Percentiles rank a stretch among this genome's conserved stretches.
phyloP scores from a whole-genome alignment of 1,140 invertebrate genomes.

The Conus ventricosus region DNA sequence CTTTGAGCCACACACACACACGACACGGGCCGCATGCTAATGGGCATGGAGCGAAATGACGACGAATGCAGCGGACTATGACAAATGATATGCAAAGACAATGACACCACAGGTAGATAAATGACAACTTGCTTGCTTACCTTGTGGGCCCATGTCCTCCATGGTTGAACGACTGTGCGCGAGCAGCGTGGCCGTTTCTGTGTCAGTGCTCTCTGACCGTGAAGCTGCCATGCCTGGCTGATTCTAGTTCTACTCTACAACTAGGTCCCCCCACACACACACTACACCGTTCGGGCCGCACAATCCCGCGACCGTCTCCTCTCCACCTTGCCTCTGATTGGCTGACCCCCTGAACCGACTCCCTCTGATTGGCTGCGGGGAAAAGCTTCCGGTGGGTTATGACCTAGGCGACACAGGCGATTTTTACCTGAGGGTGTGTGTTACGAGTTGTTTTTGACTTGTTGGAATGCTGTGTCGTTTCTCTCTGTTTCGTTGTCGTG shows the following conservation, averaged over 20 bases:
- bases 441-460: not conserved
- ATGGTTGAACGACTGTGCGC: constrained; percentile 26
- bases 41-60: not conserved
- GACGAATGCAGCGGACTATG: constrained; percentile 15
- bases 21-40: not conserved
- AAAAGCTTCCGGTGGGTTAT: constrained; percentile 16
- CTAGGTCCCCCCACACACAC: not conserved
- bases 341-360: not conserved
- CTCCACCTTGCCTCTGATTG: not conserved
- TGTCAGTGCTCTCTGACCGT: not conserved
- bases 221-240: constrained; percentile 20
- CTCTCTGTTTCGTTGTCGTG: not conserved
- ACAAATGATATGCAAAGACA: constrained; percentile 23
- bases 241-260: constrained; percentile 4
- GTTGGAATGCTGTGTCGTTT: not conserved
- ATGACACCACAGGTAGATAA: not conserved
- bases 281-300: not conserved
- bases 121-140: not conserved
- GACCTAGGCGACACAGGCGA: not conserved
- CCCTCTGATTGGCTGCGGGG: constrained; percentile 4
- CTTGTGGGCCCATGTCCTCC: not conserved
- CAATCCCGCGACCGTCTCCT: not conserved
- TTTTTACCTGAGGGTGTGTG: constrained; percentile 16
- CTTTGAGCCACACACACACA: not conserved
- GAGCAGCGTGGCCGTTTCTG: not conserved